Evolutionary conservation across 2,888 invertebrate genomes (phyloP), one percentile per base, ranked within the genome.

Genomic region (Drosophila neonasuta): DNA sequence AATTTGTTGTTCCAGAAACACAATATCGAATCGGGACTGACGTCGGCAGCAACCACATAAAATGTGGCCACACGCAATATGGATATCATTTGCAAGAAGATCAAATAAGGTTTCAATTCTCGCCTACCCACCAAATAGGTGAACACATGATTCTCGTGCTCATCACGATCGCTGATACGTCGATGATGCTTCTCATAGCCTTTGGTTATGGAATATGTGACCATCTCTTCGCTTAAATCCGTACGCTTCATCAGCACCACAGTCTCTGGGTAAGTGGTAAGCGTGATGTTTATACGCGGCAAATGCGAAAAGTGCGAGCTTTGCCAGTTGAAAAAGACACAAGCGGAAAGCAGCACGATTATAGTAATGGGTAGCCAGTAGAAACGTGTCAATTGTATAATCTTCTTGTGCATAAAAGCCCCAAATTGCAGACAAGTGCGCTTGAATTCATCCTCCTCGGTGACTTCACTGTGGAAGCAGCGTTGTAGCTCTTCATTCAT

Each of bases 1-100:
- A 60, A 8, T 4, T 39, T 24, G 13, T 60, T 36, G 10, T 68
- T 68, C 65, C 65, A 68, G 29, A n/a, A 65, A 13, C 45, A 29
- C 1, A 44, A 8, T 1, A 55, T 59, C 6, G 5, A 3, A 10
- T 65, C 13, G 0, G 15, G n/a, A 20, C 39, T 15, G 8, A 68
- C n/a, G 4, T 56, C 51, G 0, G 39, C 45, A 0, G 46, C 68
- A 4, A 13, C 51, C n/a, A 46, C 29, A 51, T 59, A 65, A 3
- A 63, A 63, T 2, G 39, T 58, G 2, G 52, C 24, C 4, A 58
- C 52, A 2, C 8, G 17, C 13, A 57, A 1, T 10, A 17, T 5
- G 2, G 63, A 58, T 2, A 44, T 1, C 30, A 36, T 46, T 3
- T 58, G 15, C 11, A 42, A 9, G 20, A 24, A 54, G 2, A 58